Evolutionary conservation across 2,888 invertebrate genomes (phyloP), one percentile per base, ranked within the genome.

Genomic region (Drosophila barbarae): DNA sequence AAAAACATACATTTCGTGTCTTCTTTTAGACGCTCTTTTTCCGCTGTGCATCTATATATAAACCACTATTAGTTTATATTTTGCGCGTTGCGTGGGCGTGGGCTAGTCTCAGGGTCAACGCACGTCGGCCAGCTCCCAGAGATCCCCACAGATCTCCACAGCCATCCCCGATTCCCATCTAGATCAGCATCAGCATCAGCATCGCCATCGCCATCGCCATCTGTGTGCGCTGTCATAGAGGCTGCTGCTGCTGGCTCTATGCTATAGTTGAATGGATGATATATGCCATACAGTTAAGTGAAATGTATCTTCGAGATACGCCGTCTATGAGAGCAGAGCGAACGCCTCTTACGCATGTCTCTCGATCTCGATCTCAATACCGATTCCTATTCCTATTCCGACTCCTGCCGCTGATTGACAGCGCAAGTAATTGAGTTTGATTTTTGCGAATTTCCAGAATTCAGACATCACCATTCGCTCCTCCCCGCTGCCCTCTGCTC

Each of bases 401-500:
- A 82, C 76, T 72, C 81, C 85, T 83, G 54, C 60, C 61, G 54
- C 67, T 85, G 81, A 85, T 81, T 81, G 81, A 81, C 81, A 81
- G 82, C 79, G 47, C 50, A 70, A 71, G 86, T 85, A 81, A 81
- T 85, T 85, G 83, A 81, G 69, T 84, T 84, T 85, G 84, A 81
- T 84, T 85, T 84, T 80, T 73, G 73, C 69, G 67, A 74, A 74
- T 78, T 79, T 65, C 44, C 53, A 77, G 68, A 85, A 85, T 79
- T 80, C 77, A 83, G 85, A 84, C 78, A 84, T 84, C 85, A 82
- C 57, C 50, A 47, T 50, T 18, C 49, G 39, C 63, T 56, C 55
- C 34, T 34, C 38, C 3, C 13, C 34, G 49, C 21, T 12, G 3
- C 41, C 4, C 42, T 26, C 26, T 26, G n/a, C 42, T 26, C 21